Evolutionary conservation across 2,113 vertebrate genomes (phyloP), one percentile per base, ranked within the genome.

Genomic region (Rhinolophus sinicus): DNA sequence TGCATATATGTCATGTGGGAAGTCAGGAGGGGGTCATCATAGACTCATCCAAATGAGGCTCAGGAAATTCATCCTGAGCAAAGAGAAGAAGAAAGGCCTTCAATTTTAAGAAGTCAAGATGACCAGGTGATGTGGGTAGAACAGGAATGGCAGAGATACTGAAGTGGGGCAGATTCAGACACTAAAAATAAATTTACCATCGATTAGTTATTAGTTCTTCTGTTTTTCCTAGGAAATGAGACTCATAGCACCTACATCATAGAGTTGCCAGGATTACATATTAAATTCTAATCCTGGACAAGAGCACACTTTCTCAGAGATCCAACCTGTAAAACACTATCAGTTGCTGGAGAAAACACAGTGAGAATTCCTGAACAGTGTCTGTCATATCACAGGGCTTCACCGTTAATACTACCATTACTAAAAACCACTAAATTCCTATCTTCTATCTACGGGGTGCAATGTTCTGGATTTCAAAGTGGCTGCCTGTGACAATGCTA

Each of bases 1-100:
- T n/a, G 18, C 87, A 15, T 28, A 3, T 2, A 54, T 75, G 83
- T 95, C 96, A 95, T 78, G 70, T 76, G 84, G 69, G 62, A 96
- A 89, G 22, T 65, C 44, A 76, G 87, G 3, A 76, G 86, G 64
- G 12, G n/a, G 47, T 65, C 80, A 78, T 95, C 60, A 28, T 1
- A 76, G 35, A 73, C 52, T 44, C 18, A 21, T 52, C 73, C 73
- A 54, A 86, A 95, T 44, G 22, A 88, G 62, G 12, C 9, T 76
- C 70, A 60, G 87, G 56, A 90, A 93, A 92, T 60, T 60, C 54
- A 92, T 47, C 60, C 80, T 38, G 22, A 67, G 58, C 38, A 77
- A 88, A 93, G 5, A 60, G 9, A 86, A 95, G 38, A 62, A 44
- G 24, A 85, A 90, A 89, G 62, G 11, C 9, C 30, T 56, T 92